Conservation (phyloP, 2,113 vertebrate species). For the Aythya baeri region DNA sequence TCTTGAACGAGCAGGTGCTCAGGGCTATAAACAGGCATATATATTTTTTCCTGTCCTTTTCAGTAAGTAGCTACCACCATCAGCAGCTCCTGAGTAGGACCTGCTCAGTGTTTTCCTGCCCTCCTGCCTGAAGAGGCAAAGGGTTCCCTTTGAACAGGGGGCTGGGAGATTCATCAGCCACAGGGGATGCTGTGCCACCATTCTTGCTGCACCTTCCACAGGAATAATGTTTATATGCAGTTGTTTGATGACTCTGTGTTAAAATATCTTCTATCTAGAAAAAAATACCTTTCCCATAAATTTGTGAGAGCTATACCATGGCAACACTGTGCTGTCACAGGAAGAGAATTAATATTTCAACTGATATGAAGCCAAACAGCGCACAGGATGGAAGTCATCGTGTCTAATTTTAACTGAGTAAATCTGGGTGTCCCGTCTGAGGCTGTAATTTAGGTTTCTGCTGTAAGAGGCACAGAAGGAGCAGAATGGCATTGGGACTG, state of each 20-base stretch:
- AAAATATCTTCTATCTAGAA: background rate
- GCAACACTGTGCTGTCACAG: background rate
- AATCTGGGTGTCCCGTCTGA: background rate
- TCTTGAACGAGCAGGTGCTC: background rate
- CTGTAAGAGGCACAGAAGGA: background rate
- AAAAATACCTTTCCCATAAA: background rate
- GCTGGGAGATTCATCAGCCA: background rate
- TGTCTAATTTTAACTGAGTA: background rate
- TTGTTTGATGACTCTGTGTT: background rate
- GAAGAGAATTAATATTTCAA: background rate
- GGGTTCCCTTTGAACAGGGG: accelerated
- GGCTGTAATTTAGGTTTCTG: background rate
- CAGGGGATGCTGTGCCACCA: accelerated
- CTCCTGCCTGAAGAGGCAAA: background rate
- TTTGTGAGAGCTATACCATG: background rate
- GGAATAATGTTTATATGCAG: background rate
- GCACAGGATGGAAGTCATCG: background rate
- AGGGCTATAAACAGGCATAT: background rate
- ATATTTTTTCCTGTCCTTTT: background rate
- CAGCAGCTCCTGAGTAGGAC: background rate
- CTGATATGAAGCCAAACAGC: background rate
- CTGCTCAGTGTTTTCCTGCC: background rate
- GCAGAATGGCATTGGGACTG: background rate
- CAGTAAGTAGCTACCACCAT: accelerated
- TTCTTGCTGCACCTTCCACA: background rate